phyloP scores from a whole-genome alignment of 2,888 invertebrate species.

The Epistrophella euchroma region DNA sequence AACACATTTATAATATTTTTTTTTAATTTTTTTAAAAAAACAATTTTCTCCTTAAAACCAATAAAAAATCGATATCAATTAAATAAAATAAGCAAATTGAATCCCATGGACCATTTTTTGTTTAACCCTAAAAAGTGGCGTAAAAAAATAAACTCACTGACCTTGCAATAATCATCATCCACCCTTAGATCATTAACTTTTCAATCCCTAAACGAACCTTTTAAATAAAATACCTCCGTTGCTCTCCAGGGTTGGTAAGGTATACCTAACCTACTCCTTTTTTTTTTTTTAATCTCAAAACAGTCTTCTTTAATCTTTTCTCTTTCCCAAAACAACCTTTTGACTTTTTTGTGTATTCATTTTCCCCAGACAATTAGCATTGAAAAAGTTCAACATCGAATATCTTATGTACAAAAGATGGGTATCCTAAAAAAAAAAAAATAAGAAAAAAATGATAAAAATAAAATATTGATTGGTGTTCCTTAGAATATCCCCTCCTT shows the following conservation, averaged over 20 bases:
- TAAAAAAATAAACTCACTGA: constrained; percentile 17
- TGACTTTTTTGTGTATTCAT: not conserved
- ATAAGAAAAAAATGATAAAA: not conserved
- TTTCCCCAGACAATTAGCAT: constrained; percentile 15
- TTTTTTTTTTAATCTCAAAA: not conserved
- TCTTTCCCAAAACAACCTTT: not conserved
- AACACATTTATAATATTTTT: not conserved
- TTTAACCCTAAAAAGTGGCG: not conserved
- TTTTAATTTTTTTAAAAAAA: not conserved
- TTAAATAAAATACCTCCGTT: not conserved
- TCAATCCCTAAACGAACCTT: constrained; percentile 4
- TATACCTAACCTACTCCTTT: not conserved
- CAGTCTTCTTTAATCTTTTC: constrained; percentile 7
- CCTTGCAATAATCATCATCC: constrained; percentile 26
- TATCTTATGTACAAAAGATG: not conserved
- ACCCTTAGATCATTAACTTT: constrained; percentile 31
- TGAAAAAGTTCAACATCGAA: constrained; percentile 22
- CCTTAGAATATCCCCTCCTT: not conserved
- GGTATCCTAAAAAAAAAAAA: not conserved
- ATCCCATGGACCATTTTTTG: constrained; percentile 11
- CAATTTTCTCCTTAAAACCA: not conserved
- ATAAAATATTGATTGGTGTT: constrained; percentile 22
- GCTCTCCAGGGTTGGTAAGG: not conserved
- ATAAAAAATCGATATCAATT: constrained; percentile 4
- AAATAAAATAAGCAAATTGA: constrained; percentile 19